These are phyloP conservation scores for Hylaeus anthracinus DNA, from an alignment of 1,140 invertebrate species.

Conservation along the genomic window DNA sequence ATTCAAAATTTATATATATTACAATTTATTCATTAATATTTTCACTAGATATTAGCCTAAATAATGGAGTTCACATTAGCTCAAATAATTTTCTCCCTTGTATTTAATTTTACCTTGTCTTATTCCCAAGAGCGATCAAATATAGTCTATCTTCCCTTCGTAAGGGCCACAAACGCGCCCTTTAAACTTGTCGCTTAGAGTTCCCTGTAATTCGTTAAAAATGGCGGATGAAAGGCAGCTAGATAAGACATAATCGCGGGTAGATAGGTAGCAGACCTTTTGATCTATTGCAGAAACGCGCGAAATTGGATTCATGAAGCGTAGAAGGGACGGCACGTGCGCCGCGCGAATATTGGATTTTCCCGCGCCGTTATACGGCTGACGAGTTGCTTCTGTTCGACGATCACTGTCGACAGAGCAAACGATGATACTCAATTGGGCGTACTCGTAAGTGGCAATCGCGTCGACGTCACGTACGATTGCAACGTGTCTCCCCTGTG, in stretches of 20 bases:
- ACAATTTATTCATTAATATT: no score
- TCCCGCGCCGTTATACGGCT: conserved; percentile 53
- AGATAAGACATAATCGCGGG: not conserved
- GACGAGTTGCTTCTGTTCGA: conserved; percentile 52
- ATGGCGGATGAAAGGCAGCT: not conserved
- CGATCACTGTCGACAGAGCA: conserved; percentile 36
- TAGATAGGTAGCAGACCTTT: conserved; percentile 9
- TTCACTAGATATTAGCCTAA: no score
- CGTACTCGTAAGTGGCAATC: conserved; percentile 60
- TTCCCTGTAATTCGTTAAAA: not conserved
- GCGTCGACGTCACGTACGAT: conserved; percentile 59
- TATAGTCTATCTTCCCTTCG: no score
- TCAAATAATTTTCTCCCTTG: no score
- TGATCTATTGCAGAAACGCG: conserved; percentile 40
- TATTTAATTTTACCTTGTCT: no score
- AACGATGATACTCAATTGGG: conserved; percentile 58
- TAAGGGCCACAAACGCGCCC: no score
- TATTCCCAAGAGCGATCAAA: no score
- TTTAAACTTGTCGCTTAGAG: no score
- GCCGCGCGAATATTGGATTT: conserved; percentile 59
- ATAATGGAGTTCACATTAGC: no score
- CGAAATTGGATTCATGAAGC: conserved; percentile 55
- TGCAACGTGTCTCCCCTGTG: conserved; percentile 53
- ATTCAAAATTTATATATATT: no score
- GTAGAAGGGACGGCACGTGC: conserved; percentile 24